Evolutionary conservation across 2,797 vertebrate genomes (phyloP).

Genomic region (Antrozous pallidus): DNA sequence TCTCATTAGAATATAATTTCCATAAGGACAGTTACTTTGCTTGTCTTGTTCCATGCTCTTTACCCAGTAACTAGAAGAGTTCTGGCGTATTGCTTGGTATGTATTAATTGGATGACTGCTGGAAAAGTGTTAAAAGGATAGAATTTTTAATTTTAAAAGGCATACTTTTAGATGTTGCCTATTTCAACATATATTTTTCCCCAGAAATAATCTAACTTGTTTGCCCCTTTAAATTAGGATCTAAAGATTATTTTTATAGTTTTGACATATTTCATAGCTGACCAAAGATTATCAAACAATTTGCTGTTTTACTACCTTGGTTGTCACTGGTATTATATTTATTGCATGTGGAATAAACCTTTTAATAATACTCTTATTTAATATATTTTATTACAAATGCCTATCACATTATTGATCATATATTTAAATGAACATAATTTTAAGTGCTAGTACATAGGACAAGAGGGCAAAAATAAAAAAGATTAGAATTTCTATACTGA

Average conservation of each 20-base stretch:
- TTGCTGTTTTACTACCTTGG: background rate
- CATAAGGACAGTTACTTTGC: background rate
- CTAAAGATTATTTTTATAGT: background rate
- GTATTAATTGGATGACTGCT: background rate
- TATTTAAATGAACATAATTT: background rate
- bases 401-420: background rate
- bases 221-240: background rate
- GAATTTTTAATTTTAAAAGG: conserved; percentile 31
- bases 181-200: background rate
- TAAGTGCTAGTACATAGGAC: background rate
- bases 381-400: background rate
- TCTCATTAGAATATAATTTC: background rate
- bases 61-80: background rate
- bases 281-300: background rate
- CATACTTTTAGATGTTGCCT: background rate
- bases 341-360: background rate
- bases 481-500: background rate
- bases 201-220: background rate
- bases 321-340: conserved; percentile 11
- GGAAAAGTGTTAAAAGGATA: background rate
- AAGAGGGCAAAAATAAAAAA: background rate
- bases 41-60: background rate
- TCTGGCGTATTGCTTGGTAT: background rate
- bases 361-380: background rate
- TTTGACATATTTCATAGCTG: background rate